Percentiles rank a stretch among this genome's conserved stretches.
These are phyloP conservation scores for Calcarius ornatus DNA, from an alignment of 2,113 vertebrate species.

Conservation along the genomic window DNA sequence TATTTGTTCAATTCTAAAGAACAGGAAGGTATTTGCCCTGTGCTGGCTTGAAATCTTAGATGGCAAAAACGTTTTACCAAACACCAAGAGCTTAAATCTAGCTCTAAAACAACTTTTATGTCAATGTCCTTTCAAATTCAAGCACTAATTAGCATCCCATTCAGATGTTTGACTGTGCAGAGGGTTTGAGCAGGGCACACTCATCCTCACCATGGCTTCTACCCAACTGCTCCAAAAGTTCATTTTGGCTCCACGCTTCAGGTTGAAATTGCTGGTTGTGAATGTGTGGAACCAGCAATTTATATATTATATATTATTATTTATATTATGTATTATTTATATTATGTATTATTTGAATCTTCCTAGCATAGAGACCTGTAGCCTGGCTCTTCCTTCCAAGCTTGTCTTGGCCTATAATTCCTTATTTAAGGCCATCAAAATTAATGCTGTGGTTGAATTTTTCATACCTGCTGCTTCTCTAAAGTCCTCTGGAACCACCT, in stretches of 20 bases:
- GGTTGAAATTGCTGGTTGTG: not conserved
- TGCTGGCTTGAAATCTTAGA: not conserved
- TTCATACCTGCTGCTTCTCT: not conserved
- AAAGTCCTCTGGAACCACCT: not conserved
- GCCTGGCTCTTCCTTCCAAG: not conserved
- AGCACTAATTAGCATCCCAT: not conserved
- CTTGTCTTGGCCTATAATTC: not conserved
- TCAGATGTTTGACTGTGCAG: not conserved
- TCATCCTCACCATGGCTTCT: not conserved
- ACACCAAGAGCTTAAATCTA: not conserved
- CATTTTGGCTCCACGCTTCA: not conserved
- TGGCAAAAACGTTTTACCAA: accelerated
- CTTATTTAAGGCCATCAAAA: not conserved
- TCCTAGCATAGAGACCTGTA: not conserved
- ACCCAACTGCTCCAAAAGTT: not conserved
- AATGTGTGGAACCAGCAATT: not conserved
- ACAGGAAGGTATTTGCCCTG: not conserved
- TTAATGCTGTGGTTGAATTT: not conserved
- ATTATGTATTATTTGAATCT: not conserved
- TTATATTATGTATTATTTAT: no score
- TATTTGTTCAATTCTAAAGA: accelerated
- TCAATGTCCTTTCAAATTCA: not conserved
- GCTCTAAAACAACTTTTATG: not conserved
- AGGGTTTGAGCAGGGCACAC: not conserved
- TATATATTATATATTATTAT: no score